phyloP scores from a whole-genome alignment of 2,888 invertebrate species.

The Limnephilus marmoratus region DNA sequence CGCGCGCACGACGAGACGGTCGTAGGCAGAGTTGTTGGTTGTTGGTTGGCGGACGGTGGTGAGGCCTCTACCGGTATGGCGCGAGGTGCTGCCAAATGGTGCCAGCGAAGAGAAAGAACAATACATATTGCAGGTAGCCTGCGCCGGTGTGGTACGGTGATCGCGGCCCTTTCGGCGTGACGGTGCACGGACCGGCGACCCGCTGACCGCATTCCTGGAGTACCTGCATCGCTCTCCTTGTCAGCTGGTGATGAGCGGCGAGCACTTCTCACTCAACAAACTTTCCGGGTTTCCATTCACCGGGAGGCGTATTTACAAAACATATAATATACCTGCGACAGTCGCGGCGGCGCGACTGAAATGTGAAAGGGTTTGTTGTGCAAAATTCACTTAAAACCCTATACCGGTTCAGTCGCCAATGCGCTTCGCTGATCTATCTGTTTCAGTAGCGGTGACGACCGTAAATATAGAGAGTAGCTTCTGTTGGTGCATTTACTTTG shows the following conservation, averaged over 20 bases:
- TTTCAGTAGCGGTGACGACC: no score
- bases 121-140: background rate
- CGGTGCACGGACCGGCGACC: conserved; percentile 54
- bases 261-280: background rate
- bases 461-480: no score
- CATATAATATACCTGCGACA: no score
- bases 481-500: no score
- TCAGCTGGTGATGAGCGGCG: background rate
- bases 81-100: background rate
- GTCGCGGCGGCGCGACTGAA: no score
- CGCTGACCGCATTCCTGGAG: conserved; percentile 61
- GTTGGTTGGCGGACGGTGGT: background rate
- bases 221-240: conserved; percentile 18
- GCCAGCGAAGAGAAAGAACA: background rate
- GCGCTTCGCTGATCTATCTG: no score
- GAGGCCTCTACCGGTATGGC: background rate
- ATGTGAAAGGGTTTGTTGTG: no score
- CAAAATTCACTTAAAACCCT: no score
- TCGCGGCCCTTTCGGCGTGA: background rate
- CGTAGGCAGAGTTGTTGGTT: conserved; percentile 30
- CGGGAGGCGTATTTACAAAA: background rate
- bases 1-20: conserved; percentile 19
- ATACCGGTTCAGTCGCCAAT: no score
- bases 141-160: background rate
- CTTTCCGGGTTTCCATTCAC: background rate